Conservation (phyloP, 2,113 vertebrate genomes). For the Tupaia chinensis region DNA sequence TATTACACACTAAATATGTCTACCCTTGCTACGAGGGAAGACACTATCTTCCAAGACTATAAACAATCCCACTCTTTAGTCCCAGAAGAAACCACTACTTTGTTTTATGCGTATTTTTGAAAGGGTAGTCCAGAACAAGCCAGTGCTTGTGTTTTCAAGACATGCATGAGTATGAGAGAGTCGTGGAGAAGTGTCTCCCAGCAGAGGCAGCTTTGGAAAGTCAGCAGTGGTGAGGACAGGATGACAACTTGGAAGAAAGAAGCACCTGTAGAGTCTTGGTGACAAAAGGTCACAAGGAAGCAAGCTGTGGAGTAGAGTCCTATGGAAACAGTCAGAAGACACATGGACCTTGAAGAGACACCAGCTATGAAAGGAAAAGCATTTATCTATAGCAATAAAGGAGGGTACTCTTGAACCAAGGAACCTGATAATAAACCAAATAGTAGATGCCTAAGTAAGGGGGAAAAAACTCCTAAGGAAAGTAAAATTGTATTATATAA, state of each 20-base stretch:
- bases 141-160: not conserved
- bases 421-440: not conserved
- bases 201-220: not conserved
- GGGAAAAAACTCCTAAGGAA: not conserved
- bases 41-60: not conserved
- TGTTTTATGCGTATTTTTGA: not conserved
- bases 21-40: not conserved
- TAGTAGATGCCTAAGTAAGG: not conserved
- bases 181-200: not conserved
- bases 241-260: not conserved
- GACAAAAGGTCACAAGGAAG: not conserved
- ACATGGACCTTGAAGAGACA: not conserved
- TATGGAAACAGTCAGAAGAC: not conserved
- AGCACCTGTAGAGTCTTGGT: not conserved
- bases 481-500: not conserved
- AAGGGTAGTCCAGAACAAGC: not conserved
- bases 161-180: not conserved
- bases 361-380: not conserved
- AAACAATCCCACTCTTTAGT: not conserved
- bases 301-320: not conserved
- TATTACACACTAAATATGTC: not conserved
- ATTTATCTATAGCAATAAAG: not conserved
- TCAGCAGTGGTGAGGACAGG: not conserved
- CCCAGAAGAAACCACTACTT: not conserved
- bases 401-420: not conserved